Base-by-base conservation (phyloP, 2,113 vertebrate genomes). In the Melanotaenia duboulayi region DNA sequence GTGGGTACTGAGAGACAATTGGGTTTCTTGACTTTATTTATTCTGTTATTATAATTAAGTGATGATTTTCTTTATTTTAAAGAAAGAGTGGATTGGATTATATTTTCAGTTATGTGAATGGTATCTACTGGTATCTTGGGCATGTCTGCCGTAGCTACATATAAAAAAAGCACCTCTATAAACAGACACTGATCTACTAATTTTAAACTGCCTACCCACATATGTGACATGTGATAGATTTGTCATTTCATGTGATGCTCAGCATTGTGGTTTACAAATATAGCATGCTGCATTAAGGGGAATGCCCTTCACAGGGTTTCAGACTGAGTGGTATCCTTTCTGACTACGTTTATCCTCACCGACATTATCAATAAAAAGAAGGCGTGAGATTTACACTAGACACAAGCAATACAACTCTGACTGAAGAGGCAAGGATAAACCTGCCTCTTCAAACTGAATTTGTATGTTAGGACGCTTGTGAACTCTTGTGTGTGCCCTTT, bases 211-310 rank as follows among this genome's bases (percentile, higher is more conserved):
- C 74, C 68, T 71, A 60, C 65, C 88, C 84, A 88, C 89, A 72
- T 67, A 67, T 86, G 79, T 48, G 63, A 69, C 85, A 81, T 87
- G 76, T 89, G 89, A 88, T 81, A 71, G 68, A 65, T 87, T 89
- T 62, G 85, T 92, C 86, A 82, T 86, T 89, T 89, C 85, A 88
- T 86, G 82, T 87, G 90, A 90, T 88, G 68, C 60, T 46, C 67
- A 62, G 65, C 58, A 37, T 87, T 91, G 90, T 83, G 85, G 83
- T 91, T 83, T 61, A 77, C 81, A 90, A 81, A 91, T 86, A 84
- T 86, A 81, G 66, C 76, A 50, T 25, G 0, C 71, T 42, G 67
- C 60, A 56, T 62, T 24, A 54, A 73, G 83, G 89, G 91, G 83
- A 88, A 78, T 89, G 79, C 88, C 86, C 86, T 83, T 75, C 48